phyloP scores from a whole-genome alignment of 64 coral and sea anemone genomes.

The Porites australiensis region DNA sequence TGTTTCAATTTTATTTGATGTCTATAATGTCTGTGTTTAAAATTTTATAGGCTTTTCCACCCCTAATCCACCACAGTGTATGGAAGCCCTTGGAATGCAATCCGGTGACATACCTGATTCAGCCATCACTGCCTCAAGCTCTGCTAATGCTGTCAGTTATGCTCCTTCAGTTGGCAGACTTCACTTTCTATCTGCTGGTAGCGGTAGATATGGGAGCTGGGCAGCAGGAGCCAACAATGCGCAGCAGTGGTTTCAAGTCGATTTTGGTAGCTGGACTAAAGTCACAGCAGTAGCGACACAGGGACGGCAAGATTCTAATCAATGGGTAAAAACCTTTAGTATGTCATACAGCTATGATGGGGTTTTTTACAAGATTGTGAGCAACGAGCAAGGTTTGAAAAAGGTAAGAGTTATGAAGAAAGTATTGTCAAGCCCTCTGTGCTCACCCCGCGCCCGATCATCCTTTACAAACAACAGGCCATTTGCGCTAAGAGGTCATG shows the following conservation, averaged over 20 bases:
- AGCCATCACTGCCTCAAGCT: slow-evolving; percentile 45
- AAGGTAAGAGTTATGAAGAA: background rate
- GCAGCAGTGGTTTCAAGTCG: slow-evolving; percentile 55
- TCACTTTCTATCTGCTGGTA: slow-evolving; percentile 7
- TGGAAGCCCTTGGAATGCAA: slow-evolving; percentile 47
- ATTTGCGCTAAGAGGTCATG: too few relatives aligned
- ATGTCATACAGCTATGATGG: slow-evolving; percentile 41
- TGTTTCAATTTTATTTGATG: too few relatives aligned
- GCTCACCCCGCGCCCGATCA: too few relatives aligned
- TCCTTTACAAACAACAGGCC: too few relatives aligned
- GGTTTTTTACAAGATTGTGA: background rate
- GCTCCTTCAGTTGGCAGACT: slow-evolving; percentile 50
- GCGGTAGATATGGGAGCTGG: slow-evolving; percentile 47
- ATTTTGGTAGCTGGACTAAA: slow-evolving; percentile 49
- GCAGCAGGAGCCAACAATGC: slow-evolving; percentile 18
- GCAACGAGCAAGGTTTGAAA: background rate
- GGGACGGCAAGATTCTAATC: slow-evolving; percentile 29
- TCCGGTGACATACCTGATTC: slow-evolving; percentile 16
- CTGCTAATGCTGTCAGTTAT: slow-evolving; percentile 3
- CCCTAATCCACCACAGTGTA: background rate
- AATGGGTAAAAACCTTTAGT: slow-evolving; percentile 65
- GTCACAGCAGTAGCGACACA: slow-evolving; percentile 32
- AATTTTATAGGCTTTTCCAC: background rate
- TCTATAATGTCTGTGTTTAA: too few relatives aligned
- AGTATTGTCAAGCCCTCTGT: too few relatives aligned